Evolutionary conservation across 1,140 invertebrate genomes (phyloP).

Genomic region (Acyrthosiphon pisum): DNA sequence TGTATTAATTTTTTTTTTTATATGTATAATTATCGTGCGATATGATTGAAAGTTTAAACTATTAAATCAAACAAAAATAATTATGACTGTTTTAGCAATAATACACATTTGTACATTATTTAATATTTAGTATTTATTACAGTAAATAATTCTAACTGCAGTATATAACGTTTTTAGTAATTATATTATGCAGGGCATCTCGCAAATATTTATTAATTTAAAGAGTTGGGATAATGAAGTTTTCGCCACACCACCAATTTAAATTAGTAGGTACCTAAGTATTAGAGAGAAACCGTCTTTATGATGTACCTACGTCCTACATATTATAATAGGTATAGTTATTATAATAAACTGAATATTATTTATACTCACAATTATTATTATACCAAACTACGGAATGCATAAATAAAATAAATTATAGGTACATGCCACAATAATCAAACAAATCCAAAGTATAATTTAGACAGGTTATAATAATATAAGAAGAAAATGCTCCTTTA

Average conservation of each 20-base stretch:
- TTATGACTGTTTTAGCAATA: not conserved
- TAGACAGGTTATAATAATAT: not conserved
- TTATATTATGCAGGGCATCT: not conserved
- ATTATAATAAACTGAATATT: too few relatives aligned
- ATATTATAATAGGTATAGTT: too few relatives aligned
- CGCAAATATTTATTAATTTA: not conserved
- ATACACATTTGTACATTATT: not conserved
- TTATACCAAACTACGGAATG: not conserved
- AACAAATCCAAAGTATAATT: not conserved
- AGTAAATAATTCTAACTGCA: not conserved
- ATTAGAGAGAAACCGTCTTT: not conserved
- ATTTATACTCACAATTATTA: not conserved
- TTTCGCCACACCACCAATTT: not conserved
- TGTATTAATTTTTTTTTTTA: not conserved
- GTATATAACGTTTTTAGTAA: not conserved
- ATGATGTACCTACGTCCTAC: not conserved
- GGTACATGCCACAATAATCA: not conserved
- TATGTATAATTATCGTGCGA: too few relatives aligned
- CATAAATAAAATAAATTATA: not conserved
- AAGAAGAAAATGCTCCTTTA: not conserved
- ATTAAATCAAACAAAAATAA: not conserved
- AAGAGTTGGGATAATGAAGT: not conserved
- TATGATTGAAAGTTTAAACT: not conserved
- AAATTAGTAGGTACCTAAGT: not conserved
- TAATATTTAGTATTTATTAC: not conserved